phyloP scores from a whole-genome alignment of 1,140 invertebrate species.

The Drosophila neocordata region DNA sequence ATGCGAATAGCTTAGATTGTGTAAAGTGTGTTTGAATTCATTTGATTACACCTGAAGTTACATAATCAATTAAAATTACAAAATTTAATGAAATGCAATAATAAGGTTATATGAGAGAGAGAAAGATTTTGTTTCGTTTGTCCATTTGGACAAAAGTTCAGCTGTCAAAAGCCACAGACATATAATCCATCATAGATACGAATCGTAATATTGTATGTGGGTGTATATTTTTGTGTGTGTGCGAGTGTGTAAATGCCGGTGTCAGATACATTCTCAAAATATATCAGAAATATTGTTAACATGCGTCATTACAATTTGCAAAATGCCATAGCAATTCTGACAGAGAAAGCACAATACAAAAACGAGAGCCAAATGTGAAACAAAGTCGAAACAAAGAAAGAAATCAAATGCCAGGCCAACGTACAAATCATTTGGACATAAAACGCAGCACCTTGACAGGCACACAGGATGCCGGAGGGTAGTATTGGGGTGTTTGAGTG shows the following conservation, averaged over 20 bases:
- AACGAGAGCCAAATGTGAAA: slow-evolving; percentile 26
- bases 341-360: neutral
- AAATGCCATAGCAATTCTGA: slow-evolving; percentile 57
- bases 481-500: neutral
- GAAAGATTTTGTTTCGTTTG: slow-evolving; percentile 15
- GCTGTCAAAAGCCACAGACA: slow-evolving; percentile 70
- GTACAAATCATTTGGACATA: slow-evolving; percentile 79
- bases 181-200: slow-evolving; percentile 75
- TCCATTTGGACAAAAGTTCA: slow-evolving; percentile 38
- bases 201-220: slow-evolving; percentile 52
- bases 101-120: slow-evolving; percentile 9
- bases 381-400: slow-evolving; percentile 33
- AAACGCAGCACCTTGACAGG: slow-evolving; percentile 77
- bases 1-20: too few species aligned
- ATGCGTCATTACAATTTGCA: slow-evolving; percentile 82
- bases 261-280: slow-evolving; percentile 18
- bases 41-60: slow-evolving; percentile 22
- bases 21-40: neutral
- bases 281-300: slow-evolving; percentile 74
- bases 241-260: too few species aligned
- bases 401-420: slow-evolving; percentile 70
- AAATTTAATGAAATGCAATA: slow-evolving; percentile 59
- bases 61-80: slow-evolving; percentile 57
- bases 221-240: slow-evolving; percentile 9
- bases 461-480: neutral